Percentiles rank a stretch among this genome's conserved stretches.
These are phyloP conservation scores for Heterotis niloticus DNA, from an alignment of 2,113 vertebrate species.

Conservation along the genomic window DNA sequence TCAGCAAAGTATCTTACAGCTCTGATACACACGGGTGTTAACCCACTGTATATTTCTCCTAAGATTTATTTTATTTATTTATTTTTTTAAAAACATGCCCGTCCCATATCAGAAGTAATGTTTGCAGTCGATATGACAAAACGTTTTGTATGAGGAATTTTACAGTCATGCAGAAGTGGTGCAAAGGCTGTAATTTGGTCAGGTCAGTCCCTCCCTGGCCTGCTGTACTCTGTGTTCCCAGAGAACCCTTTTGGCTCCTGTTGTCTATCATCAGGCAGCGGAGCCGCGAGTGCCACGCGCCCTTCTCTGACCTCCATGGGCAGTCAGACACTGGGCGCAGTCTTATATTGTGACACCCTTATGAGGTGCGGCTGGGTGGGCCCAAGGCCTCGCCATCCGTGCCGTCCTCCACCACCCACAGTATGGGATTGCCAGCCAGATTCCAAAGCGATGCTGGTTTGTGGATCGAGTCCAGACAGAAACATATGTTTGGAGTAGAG, in stretches of 20 bases:
- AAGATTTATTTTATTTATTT: not conserved
- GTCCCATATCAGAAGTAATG: not conserved
- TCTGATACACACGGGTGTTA: slow-evolving; percentile 59
- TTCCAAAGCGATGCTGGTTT: not conserved
- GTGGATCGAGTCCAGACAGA: not conserved
- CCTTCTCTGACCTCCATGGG: slow-evolving; percentile 27
- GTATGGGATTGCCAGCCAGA: not conserved
- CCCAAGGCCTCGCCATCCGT: no score
- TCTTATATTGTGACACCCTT: slow-evolving; percentile 21
- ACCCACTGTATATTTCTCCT: not conserved
- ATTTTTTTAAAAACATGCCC: no score
- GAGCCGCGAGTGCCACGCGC: slow-evolving; percentile 25
- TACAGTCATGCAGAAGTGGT: not conserved
- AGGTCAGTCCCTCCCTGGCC: slow-evolving; percentile 12
- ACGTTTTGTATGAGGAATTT: not conserved
- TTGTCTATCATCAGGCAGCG: slow-evolving; percentile 39
- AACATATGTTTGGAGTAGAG: not conserved
- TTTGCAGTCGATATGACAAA: not conserved
- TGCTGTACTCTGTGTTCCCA: not conserved
- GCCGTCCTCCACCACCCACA: not conserved
- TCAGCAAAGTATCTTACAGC: slow-evolving; percentile 29
- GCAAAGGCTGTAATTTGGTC: slow-evolving; percentile 30
- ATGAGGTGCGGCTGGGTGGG: not conserved
- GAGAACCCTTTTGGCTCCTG: slow-evolving; percentile 43
- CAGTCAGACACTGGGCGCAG: slow-evolving; percentile 21